Conservation (phyloP, 1,140 invertebrate species). For the Arctopsyche grandis region DNA sequence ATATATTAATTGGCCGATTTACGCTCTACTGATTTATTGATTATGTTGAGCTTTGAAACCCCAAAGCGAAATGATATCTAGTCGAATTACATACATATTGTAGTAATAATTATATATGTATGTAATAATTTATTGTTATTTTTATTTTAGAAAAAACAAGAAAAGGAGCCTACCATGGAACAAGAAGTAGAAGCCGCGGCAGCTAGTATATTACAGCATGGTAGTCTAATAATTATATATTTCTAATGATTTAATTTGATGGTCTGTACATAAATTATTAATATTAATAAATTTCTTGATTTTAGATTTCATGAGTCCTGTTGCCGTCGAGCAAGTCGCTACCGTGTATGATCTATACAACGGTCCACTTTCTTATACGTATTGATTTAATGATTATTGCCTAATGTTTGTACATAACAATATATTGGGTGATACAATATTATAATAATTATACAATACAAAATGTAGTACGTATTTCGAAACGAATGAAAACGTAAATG, state of each 20-base stretch:
- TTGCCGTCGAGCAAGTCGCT: slow-evolving; percentile 64
- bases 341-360: slow-evolving; percentile 63
- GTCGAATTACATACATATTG: background rate
- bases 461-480: no score
- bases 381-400: slow-evolving; percentile 25
- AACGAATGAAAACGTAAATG: no score
- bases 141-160: slow-evolving; percentile 36
- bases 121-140: background rate
- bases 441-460: background rate
- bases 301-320: slow-evolving; percentile 65
- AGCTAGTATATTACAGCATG: slow-evolving; percentile 63
- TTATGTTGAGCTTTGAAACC: background rate
- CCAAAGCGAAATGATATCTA: background rate
- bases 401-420: background rate
- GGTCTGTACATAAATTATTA: background rate
- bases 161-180: slow-evolving; percentile 40
- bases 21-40: slow-evolving; percentile 15
- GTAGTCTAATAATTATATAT: slow-evolving; percentile 45
- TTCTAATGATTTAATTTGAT: background rate
- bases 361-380: slow-evolving; percentile 41
- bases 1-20: background rate
- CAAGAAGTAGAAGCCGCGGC: slow-evolving; percentile 65
- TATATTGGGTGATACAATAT: no score
- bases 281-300: background rate
- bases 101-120: background rate